Conservation (phyloP, 1,140 invertebrate genomes). For the Pemphigus obesinymphae region DNA sequence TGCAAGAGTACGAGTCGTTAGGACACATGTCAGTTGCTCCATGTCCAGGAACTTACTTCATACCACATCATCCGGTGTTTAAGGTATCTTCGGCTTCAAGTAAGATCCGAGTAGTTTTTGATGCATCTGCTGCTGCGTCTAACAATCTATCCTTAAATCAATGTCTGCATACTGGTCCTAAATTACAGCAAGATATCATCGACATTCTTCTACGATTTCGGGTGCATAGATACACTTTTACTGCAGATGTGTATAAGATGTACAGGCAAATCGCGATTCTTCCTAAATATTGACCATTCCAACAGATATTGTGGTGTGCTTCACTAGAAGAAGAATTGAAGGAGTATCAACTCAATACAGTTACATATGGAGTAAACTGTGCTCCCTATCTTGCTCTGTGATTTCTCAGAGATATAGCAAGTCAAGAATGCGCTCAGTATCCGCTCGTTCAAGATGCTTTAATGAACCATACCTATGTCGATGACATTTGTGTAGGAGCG, state of each 20-base stretch:
- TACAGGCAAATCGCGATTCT: slow-evolving; percentile 39
- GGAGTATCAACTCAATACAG: too few relatives aligned
- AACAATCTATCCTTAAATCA: slow-evolving; percentile 46
- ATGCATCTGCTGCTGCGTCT: slow-evolving; percentile 45
- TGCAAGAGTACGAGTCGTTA: background rate
- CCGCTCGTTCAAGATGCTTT: too few relatives aligned
- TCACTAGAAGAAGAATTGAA: background rate
- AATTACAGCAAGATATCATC: slow-evolving; percentile 50
- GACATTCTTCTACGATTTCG: slow-evolving; percentile 50
- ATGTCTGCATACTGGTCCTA: slow-evolving; percentile 47
- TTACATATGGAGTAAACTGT: too few relatives aligned
- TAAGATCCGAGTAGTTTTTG: too few relatives aligned
- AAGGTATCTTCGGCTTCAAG: background rate
- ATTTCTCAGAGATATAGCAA: too few relatives aligned
- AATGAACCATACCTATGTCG: background rate
- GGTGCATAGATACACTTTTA: slow-evolving; percentile 46
- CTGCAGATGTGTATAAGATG: slow-evolving; percentile 49
- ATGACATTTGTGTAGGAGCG: background rate
- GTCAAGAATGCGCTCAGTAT: too few relatives aligned
- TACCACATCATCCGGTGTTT: background rate
- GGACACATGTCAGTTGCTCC: background rate
- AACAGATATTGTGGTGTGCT: slow-evolving; percentile 50
- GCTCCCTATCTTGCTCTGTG: too few relatives aligned
- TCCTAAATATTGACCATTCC: slow-evolving; percentile 45
- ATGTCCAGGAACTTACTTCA: background rate